These are phyloP conservation scores for Hiodon tergisus DNA, from an alignment of 2,113 vertebrate species.

Conservation along the genomic window DNA sequence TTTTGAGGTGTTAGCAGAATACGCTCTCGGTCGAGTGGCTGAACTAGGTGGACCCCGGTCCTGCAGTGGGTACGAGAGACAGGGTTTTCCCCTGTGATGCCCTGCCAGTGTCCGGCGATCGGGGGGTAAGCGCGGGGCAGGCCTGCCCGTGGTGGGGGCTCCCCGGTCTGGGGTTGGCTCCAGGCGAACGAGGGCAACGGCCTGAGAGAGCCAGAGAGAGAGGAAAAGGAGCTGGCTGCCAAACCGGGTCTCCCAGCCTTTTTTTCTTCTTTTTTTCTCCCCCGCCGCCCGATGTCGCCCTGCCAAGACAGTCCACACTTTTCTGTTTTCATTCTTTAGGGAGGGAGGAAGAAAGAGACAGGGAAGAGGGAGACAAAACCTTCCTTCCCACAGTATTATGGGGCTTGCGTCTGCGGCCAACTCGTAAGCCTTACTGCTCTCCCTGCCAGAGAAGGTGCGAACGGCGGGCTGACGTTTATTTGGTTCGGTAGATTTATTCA, in stretches of 20 bases:
- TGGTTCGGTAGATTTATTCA: constrained; percentile 32
- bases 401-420: constrained; percentile 21
- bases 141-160: constrained; percentile 75
- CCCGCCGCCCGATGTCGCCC: constrained; percentile 56
- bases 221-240: constrained; percentile 65
- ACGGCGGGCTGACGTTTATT: constrained; percentile 27
- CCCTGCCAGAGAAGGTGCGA: constrained; percentile 33
- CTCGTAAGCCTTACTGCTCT: background rate
- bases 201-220: constrained; percentile 56
- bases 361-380: constrained; percentile 2
- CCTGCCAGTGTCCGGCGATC: constrained; percentile 8
- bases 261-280: constrained; percentile 60
- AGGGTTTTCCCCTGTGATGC: constrained; percentile 28
- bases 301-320: constrained; percentile 82
- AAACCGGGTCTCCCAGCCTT: constrained; percentile 78
- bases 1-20: constrained; percentile 2
- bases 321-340: constrained; percentile 63
- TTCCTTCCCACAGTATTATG: constrained; percentile 30
- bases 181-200: constrained; percentile 55
- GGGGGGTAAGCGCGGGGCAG: constrained; percentile 30
- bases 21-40: background rate
- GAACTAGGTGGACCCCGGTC: background rate
- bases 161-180: constrained; percentile 25
- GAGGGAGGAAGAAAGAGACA: constrained; percentile 1
- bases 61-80: background rate